Conservation (phyloP, 2,888 invertebrate species). For the Scaptomyza caliginosa region DNA sequence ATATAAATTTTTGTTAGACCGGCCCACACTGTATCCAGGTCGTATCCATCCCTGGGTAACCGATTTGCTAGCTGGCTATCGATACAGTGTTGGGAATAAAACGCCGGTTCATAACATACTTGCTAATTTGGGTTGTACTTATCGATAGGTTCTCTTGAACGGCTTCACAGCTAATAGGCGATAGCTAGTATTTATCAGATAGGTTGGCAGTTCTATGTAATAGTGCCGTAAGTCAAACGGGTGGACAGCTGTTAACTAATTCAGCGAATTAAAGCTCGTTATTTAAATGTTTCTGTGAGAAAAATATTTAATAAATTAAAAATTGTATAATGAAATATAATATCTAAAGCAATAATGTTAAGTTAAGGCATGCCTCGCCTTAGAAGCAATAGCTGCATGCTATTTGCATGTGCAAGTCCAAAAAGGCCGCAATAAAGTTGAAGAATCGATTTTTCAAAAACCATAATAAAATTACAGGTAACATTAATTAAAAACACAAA, state of each 20-base stretch:
- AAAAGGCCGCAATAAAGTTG: slow-evolving; percentile 27
- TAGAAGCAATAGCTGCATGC: slow-evolving; percentile 33
- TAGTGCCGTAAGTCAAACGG: not conserved
- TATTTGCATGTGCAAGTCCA: slow-evolving; percentile 6
- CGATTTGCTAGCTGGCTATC: too few relatives aligned
- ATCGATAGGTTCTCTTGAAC: not conserved
- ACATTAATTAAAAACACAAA: slow-evolving; percentile 5
- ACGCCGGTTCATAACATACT: too few relatives aligned
- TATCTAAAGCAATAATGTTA: not conserved
- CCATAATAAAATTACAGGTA: slow-evolving; percentile 42
- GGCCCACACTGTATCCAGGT: too few relatives aligned
- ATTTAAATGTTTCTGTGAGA: slow-evolving; percentile 15
- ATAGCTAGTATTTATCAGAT: not conserved
- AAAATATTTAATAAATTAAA: slow-evolving; percentile 1
- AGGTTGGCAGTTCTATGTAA: not conserved
- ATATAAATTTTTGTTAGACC: too few relatives aligned
- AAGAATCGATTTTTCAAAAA: slow-evolving; percentile 55
- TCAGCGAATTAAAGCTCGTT: not conserved
- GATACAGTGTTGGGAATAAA: too few relatives aligned
- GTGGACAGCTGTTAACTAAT: slow-evolving; percentile 30
- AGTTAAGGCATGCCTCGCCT: slow-evolving; percentile 31
- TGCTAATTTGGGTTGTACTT: too few relatives aligned
- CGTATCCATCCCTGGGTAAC: too few relatives aligned
- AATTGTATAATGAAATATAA: not conserved
- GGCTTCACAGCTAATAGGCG: not conserved